Evolutionary conservation across 2,113 vertebrate species (phyloP).

Genomic region (Pangasianodon gigas): DNA sequence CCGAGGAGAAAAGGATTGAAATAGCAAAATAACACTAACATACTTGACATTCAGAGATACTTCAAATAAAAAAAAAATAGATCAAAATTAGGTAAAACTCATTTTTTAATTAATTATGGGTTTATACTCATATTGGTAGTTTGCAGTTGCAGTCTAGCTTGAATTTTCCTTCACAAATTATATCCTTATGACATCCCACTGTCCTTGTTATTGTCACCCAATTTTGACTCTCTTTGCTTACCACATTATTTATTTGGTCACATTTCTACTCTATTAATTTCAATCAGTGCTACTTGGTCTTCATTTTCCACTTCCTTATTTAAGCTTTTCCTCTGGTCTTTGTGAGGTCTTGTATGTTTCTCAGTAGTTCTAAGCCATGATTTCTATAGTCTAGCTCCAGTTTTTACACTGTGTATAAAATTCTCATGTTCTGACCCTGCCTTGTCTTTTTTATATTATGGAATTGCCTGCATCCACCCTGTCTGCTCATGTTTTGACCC

Average conservation of each 20-base stretch:
- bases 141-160: not conserved
- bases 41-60: not conserved
- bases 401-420: not conserved
- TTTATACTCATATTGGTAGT: not conserved
- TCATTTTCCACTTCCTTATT: not conserved
- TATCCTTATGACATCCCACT: not conserved
- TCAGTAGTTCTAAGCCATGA: not conserved
- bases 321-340: not conserved
- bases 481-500: not conserved
- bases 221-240: not conserved
- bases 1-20: not conserved
- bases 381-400: not conserved
- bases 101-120: not conserved
- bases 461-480: not conserved
- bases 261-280: not conserved
- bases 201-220: not conserved
- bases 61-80: not conserved
- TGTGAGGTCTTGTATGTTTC: not conserved
- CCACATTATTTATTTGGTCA: not conserved
- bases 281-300: not conserved
- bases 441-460: not conserved
- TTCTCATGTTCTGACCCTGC: not conserved
- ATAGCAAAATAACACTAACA: not conserved
- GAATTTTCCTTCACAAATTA: not conserved
- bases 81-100: not conserved